Conservation (phyloP, 1,140 invertebrate genomes). For the Lepidurus apus region DNA sequence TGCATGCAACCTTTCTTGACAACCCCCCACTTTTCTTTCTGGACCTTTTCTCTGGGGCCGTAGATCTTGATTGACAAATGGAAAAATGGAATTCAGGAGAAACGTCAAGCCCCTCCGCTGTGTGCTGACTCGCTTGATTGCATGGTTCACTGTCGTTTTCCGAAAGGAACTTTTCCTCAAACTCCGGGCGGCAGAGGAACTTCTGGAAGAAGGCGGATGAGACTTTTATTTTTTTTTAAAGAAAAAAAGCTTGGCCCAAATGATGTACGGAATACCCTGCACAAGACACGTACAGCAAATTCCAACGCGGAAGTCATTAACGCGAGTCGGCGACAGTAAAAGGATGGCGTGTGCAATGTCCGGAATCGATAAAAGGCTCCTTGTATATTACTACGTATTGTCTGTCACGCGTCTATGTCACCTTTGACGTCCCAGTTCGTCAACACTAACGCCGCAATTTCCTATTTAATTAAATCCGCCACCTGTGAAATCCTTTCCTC, state of each 20-base stretch:
- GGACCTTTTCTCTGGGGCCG: not conserved
- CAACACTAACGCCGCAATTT: not conserved
- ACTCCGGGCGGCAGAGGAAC: not conserved
- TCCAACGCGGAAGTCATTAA: slow-evolving; percentile 1
- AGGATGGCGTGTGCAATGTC: slow-evolving; percentile 8
- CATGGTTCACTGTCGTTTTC: slow-evolving; percentile 21
- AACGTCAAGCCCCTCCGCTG: slow-evolving; percentile 13
- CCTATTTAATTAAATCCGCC: not conserved
- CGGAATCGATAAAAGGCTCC: not conserved
- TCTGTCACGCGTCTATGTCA: not conserved
- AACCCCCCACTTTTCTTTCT: slow-evolving; percentile 7
- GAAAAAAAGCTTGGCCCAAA: not conserved
- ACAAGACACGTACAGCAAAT: not conserved
- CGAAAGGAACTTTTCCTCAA: not conserved
- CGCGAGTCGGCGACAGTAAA: not conserved
- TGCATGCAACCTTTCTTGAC: slow-evolving; percentile 17
- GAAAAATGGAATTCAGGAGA: slow-evolving; percentile 19
- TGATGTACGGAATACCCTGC: not conserved
- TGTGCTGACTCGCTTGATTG: slow-evolving; percentile 21
- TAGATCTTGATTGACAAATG: slow-evolving; percentile 17
- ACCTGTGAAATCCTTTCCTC: not conserved
- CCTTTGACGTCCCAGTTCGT: not conserved
- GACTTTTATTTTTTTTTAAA: not conserved
- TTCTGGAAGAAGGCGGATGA: not conserved
- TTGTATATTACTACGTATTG: not conserved